Percentiles rank a stretch among this genome's conserved stretches.
Evolutionary conservation across 2,797 vertebrate genomes (phyloP).

Genomic region (Thripadectes ignobilis): DNA sequence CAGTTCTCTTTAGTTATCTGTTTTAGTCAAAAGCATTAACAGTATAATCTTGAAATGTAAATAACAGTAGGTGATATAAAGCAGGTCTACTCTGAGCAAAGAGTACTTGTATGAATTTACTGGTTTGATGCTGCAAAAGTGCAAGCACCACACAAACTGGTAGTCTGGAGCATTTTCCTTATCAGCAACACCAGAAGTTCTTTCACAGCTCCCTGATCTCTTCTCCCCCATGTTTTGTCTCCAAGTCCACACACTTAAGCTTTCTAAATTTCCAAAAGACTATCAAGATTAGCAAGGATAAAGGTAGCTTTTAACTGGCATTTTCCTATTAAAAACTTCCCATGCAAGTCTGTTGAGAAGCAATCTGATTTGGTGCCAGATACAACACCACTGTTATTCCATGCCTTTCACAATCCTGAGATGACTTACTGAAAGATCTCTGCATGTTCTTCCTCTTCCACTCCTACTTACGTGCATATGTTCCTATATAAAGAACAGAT

Average conservation of each 20-base stretch:
- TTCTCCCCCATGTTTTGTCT: background rate
- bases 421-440: background rate
- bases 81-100: background rate
- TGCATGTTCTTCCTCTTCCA: background rate
- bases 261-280: background rate
- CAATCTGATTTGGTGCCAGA: background rate
- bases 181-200: background rate
- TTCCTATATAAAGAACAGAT: background rate
- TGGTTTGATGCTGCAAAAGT: background rate
- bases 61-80: background rate
- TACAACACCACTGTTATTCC: background rate
- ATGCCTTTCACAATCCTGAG: background rate
- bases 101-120: conserved; percentile 7
- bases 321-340: background rate
- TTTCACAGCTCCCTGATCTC: background rate
- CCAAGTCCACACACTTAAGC: background rate
- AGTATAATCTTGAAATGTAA: conserved; percentile 14
- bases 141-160: background rate
- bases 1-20: background rate
- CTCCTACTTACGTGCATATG: background rate
- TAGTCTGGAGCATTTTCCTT: background rate
- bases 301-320: background rate
- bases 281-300: background rate
- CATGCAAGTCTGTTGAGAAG: background rate
- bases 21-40: background rate